These are phyloP conservation scores for Bradypodion ventrale DNA, from an alignment of 2,797 vertebrate species.

Conservation along the genomic window DNA sequence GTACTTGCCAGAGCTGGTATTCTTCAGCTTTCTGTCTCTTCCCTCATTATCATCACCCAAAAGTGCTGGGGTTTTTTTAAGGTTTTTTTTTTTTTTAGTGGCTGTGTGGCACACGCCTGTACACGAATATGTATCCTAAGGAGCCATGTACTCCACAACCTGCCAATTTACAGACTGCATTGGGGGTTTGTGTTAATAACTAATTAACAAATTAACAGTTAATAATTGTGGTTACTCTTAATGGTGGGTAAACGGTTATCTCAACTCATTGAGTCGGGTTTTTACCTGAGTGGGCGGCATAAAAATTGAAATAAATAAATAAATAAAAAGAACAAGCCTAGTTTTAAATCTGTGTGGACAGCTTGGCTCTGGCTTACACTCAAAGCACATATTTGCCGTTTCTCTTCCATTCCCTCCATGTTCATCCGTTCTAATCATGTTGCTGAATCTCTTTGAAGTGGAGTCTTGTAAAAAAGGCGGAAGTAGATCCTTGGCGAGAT, in stretches of 20 bases:
- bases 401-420: neutral
- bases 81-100: neutral
- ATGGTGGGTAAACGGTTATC: neutral
- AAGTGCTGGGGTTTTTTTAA: neutral
- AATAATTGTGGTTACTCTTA: neutral
- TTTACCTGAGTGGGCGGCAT: no score
- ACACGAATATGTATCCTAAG: neutral
- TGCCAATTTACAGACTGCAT: neutral
- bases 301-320: no score
- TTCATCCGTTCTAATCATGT: neutral
- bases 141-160: neutral
- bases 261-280: neutral
- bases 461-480: neutral
- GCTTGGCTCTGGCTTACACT: neutral
- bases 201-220: no score
- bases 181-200: neutral
- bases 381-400: neutral
- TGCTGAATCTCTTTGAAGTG: neutral
- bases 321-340: neutral
- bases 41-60: neutral
- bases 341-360: neutral
- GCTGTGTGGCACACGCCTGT: neutral
- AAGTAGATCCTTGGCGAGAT: neutral
- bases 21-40: neutral
- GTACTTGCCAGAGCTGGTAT: neutral